These are phyloP conservation scores for Macropis europaea DNA, from an alignment of 2,888 invertebrate genomes.

Conservation along the genomic window DNA sequence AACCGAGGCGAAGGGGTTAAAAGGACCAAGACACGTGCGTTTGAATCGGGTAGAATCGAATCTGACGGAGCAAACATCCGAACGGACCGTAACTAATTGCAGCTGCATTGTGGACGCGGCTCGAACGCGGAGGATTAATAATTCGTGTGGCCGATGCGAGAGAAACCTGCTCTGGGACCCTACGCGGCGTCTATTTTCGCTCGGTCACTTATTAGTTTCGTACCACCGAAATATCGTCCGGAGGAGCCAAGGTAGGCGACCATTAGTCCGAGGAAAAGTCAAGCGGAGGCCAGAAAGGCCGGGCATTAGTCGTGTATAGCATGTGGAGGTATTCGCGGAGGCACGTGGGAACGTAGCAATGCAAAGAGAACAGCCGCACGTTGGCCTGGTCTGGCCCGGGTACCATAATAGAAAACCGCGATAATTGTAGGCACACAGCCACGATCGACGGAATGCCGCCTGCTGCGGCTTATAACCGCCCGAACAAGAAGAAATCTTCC, in stretches of 20 bases:
- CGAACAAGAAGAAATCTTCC: constrained; percentile 29
- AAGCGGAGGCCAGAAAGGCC: constrained; percentile 51
- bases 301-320: constrained; percentile 48
- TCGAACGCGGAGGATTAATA: constrained; percentile 37
- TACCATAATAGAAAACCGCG: constrained; percentile 62
- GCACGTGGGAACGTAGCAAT: constrained; percentile 62
- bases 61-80: constrained; percentile 32
- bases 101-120: constrained; percentile 30
- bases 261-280: constrained; percentile 56
- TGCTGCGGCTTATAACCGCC: constrained; percentile 30
- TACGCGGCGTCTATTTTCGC: constrained; percentile 39
- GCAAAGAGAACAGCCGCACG: constrained; percentile 57
- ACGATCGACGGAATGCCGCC: constrained; percentile 56
- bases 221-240: constrained; percentile 52
- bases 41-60: too few relatives aligned
- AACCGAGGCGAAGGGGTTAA: too few relatives aligned
- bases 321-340: constrained; percentile 57
- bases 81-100: constrained; percentile 44
- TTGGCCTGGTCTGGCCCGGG: constrained; percentile 59
- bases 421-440: constrained; percentile 60
- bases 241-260: constrained; percentile 55
- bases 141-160: constrained; percentile 18
- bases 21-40: too few relatives aligned
- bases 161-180: constrained; percentile 7
- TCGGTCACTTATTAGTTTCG: constrained; percentile 52